Conservation (phyloP, 2,113 vertebrate species). For the Marcusenius ussheri region DNA sequence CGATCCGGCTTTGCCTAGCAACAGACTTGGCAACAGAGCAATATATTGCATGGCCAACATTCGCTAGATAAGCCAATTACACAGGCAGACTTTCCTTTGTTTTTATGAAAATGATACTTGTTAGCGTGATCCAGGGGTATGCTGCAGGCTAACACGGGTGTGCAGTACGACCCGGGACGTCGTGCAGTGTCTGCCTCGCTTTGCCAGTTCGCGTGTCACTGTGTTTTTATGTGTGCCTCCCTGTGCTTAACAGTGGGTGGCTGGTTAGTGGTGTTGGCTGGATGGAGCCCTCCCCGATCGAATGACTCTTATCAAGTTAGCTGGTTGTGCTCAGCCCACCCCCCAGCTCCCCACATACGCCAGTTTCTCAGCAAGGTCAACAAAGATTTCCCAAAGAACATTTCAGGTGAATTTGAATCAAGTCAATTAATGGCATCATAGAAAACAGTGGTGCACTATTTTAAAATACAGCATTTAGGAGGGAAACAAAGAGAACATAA, state of each 20-base stretch:
- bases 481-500: background rate
- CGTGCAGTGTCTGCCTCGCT: background rate
- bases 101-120: background rate
- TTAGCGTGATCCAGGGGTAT: background rate
- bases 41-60: constrained; percentile 26
- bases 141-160: background rate
- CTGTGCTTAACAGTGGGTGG: background rate
- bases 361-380: background rate
- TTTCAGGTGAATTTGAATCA: background rate
- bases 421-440: background rate
- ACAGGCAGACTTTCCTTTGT: constrained; percentile 28
- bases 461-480: background rate
- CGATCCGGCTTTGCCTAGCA: constrained; percentile 44
- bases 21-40: constrained; percentile 49
- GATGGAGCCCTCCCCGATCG: background rate
- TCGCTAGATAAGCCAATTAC: constrained; percentile 33
- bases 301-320: background rate
- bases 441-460: too few species aligned
- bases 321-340: background rate
- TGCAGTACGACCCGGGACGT: background rate
- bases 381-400: background rate
- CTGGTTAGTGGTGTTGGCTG: background rate
- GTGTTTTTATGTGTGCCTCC: background rate
- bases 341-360: too few species aligned
- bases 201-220: background rate